These are phyloP conservation scores for Pterostichus madidus DNA, from an alignment of 2,888 invertebrate genomes.

Conservation along the genomic window DNA sequence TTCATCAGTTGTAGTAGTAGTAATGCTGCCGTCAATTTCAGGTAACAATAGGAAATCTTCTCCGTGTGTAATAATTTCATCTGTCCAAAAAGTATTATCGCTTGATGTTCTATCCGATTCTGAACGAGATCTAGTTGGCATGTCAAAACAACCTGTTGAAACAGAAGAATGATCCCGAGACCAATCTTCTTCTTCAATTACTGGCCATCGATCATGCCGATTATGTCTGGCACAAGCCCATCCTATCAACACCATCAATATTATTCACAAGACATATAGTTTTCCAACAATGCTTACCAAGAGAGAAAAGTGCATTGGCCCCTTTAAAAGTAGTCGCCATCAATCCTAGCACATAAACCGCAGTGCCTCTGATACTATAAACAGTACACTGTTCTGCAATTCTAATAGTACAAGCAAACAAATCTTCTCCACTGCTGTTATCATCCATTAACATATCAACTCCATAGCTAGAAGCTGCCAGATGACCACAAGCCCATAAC, in stretches of 20 bases:
- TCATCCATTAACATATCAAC: conserved; percentile 83
- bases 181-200: conserved; percentile 84
- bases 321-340: conserved; percentile 91
- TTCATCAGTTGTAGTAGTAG: conserved; percentile 67
- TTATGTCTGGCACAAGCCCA: conserved; percentile 89
- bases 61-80: conserved; percentile 68
- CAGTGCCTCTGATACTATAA: conserved; percentile 93
- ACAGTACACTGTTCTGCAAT: conserved; percentile 90
- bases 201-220: conserved; percentile 87
- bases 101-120: conserved; percentile 72
- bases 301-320: conserved; percentile 86
- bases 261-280: background rate
- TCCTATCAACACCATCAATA: conserved; percentile 75
- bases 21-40: conserved; percentile 70
- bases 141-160: conserved; percentile 54
- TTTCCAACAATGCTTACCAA: conserved; percentile 76
- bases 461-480: conserved; percentile 88
- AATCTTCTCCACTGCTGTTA: conserved; percentile 73
- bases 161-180: conserved; percentile 69
- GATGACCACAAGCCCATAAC: conserved; percentile 93
- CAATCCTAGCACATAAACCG: conserved; percentile 92
- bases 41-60: conserved; percentile 59
- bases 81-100: conserved; percentile 70
- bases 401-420: conserved; percentile 79
- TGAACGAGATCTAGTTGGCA: conserved; percentile 68